These are phyloP conservation scores for Phyllopteryx taeniolatus DNA, from an alignment of 2,113 vertebrate genomes.

Conservation along the genomic window DNA sequence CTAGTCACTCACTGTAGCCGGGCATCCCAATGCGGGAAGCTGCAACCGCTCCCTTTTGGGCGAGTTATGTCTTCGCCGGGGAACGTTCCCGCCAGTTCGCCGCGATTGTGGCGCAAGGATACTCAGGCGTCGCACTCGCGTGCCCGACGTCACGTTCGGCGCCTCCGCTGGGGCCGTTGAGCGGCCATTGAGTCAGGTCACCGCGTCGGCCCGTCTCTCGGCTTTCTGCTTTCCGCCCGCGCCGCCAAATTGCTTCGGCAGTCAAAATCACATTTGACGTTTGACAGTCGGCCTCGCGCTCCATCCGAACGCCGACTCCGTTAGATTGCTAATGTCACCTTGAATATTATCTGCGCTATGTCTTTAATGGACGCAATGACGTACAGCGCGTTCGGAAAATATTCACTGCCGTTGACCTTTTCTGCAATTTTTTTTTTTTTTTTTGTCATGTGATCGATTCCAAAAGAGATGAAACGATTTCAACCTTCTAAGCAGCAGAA, in stretches of 20 bases:
- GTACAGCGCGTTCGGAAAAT: background rate
- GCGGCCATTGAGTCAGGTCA: background rate
- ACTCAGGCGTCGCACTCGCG: no score
- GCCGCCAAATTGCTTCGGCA: background rate
- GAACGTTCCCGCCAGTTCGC: no score
- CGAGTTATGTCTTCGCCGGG: no score
- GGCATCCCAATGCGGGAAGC: no score
- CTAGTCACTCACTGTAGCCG: no score
- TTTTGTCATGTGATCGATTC: background rate
- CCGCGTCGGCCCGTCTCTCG: background rate
- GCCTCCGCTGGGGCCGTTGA: background rate
- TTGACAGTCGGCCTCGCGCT: background rate
- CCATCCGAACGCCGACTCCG: background rate
- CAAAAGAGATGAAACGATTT: no score
- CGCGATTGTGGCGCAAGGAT: no score
- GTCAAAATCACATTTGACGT: background rate
- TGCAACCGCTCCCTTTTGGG: no score
- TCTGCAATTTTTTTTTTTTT: background rate
- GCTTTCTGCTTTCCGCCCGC: background rate
- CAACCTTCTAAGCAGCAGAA: background rate
- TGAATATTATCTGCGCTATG: background rate
- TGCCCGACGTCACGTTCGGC: no score
- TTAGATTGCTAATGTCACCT: background rate
- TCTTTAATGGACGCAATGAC: background rate
- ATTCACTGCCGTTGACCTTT: background rate